phyloP scores from a whole-genome alignment of 2,113 vertebrate genomes.

The Oenanthe oenanthe region DNA sequence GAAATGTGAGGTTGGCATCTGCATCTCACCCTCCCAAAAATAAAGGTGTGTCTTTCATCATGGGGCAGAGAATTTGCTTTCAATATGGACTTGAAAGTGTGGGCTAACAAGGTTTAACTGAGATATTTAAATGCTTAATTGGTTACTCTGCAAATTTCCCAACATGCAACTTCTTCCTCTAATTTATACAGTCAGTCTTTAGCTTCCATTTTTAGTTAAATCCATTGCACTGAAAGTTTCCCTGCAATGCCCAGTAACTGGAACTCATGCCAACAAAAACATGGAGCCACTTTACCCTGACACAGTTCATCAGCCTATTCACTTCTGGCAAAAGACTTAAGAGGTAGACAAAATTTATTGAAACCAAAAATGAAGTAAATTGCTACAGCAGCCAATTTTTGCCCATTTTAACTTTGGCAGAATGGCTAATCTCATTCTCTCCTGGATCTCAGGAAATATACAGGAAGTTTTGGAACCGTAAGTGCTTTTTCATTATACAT shows the following conservation, averaged over 20 bases:
- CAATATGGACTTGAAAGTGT: not conserved
- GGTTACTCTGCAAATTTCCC: not conserved
- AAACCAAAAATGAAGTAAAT: conserved; percentile 42
- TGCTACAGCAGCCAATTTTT: conserved; percentile 60
- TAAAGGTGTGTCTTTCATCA: not conserved
- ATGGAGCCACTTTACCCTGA: conserved; percentile 33
- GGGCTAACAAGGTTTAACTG: not conserved
- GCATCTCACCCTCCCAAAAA: not conserved
- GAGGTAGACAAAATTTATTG: conserved; percentile 58
- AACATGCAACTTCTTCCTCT: not conserved
- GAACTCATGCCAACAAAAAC: conserved; percentile 8
- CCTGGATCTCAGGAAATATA: not conserved
- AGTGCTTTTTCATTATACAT: not conserved
- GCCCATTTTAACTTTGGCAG: conserved; percentile 47
- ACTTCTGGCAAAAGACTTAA: conserved; percentile 49
- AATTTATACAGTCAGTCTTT: not conserved
- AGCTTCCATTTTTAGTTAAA: not conserved
- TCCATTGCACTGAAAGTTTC: not conserved
- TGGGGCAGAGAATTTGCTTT: not conserved
- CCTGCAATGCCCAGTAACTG: not conserved
- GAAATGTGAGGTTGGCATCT: not conserved
- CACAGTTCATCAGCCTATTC: conserved; percentile 36
- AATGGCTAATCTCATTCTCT: conserved; percentile 38
- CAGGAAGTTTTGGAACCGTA: not conserved
- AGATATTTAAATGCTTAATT: not conserved